Evolutionary conservation across 2,797 vertebrate species (phyloP), one percentile per base, ranked within the genome.

Genomic region (Phataginus tetradactyla): DNA sequence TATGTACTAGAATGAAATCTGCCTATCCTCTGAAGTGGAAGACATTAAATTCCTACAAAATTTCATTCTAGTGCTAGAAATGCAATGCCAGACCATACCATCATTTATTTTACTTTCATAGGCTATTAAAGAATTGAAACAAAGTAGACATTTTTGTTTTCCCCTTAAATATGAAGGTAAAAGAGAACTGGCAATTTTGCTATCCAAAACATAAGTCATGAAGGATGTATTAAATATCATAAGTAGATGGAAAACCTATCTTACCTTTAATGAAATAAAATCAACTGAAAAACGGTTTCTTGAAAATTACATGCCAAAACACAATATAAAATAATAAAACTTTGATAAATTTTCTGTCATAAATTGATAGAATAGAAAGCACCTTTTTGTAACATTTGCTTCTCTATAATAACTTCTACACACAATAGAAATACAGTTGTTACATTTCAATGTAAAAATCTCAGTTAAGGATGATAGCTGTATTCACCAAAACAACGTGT

Each of bases 51-150:
- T 91, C 83, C 78, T 53, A 68, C 14, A 87, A 79, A 86, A 81
- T 91, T 79, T 80, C 90, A 90, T 88, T 96, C 90, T 90, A 64
- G 29, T 77, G 42, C 51, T 95, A 95, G 66, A 87, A 90, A 93
- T 93, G 72, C 64, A 95, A 96, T 86, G 96, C 55, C 78, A 1
- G 0, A 78, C 20, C n/a, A 87, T 10, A n/a, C 14, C 95, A 87
- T 53, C 83, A 78, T 91, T 90, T 86, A 64, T 79, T 94, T 94
- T 42, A 78, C 51, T 91, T 95, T n/a, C 18, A 18, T 69, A 8
- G 61, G 21, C 42, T 95, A 4, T 53, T 85, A 63, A 92, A 86
- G 55, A 95, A 95, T 69, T 88, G 5, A 96, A 97, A 80, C 34
- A 88, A 95, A 96, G 6, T 51, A 57, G 66, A 6, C 27, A 89